Evolutionary conservation across 2,888 invertebrate genomes (phyloP).

Genomic region (Hirtodrosophila histrioides): DNA sequence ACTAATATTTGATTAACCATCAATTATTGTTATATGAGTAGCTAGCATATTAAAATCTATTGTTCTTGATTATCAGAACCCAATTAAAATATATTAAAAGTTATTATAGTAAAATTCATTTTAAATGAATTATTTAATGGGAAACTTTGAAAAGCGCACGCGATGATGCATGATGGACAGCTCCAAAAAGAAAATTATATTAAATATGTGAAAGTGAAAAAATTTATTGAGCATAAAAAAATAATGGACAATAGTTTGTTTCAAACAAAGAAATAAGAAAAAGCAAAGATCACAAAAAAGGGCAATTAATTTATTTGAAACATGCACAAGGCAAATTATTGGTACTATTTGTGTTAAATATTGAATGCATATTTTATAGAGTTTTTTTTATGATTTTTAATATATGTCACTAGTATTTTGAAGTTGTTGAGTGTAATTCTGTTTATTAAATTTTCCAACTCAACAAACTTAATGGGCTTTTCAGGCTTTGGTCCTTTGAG

Average conservation of each 20-base stretch:
- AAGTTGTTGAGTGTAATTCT: too few species aligned
- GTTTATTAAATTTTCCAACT: slow-evolving; percentile 1
- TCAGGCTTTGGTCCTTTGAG: slow-evolving; percentile 25
- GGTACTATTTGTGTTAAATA: slow-evolving; percentile 24
- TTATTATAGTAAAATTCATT: slow-evolving; percentile 40
- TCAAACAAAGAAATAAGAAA: neutral
- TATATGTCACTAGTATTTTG: too few species aligned
- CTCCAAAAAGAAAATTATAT: slow-evolving; percentile 15
- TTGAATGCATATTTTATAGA: slow-evolving; percentile 32
- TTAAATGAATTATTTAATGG: slow-evolving; percentile 30
- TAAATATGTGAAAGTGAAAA: slow-evolving; percentile 44
- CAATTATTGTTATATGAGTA: too few species aligned
- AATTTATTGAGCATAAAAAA: slow-evolving; percentile 3
- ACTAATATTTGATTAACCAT: too few species aligned
- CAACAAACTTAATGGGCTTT: slow-evolving; percentile 25
- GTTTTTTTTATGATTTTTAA: too few species aligned
- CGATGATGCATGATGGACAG: slow-evolving; percentile 7
- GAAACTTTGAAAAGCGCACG: slow-evolving; percentile 21
- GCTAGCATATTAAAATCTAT: neutral
- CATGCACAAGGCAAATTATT: slow-evolving; percentile 37
- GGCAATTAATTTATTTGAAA: slow-evolving; percentile 55
- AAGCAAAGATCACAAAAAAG: neutral
- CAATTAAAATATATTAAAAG: slow-evolving; percentile 25
- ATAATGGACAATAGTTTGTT: neutral
- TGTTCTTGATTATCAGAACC: slow-evolving; percentile 5